A percentile compares a stretch with the other conserved stretches of the same genome.
phyloP scores from a whole-genome alignment of 23 tunicate genomes.

The Pegea sp. region DNA sequence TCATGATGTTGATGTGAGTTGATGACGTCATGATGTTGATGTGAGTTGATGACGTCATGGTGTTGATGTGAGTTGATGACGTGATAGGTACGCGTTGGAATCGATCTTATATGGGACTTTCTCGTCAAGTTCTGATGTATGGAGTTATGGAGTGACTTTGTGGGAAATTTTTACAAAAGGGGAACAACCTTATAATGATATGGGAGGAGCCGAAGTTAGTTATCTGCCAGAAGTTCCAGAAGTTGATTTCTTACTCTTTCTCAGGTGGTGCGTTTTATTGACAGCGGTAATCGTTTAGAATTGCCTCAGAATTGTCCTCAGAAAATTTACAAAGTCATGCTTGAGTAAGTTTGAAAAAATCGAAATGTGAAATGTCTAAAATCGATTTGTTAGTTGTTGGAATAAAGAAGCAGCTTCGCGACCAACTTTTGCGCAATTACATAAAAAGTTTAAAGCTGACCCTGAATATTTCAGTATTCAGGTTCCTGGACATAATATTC shows the following conservation, averaged over 20 bases:
- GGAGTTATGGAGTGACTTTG: conserved; percentile 96
- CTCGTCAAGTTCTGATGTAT: conserved; percentile 97
- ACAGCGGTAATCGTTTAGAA: conserved; percentile 55
- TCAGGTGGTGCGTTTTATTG: conserved; percentile 82
- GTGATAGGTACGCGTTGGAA: conserved; percentile 91
- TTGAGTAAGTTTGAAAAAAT: conserved; percentile 25
- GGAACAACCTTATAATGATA: conserved; percentile 88
- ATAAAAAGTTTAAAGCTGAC: conserved; percentile 53
- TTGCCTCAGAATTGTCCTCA: conserved; percentile 91
- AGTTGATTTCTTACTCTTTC: neutral
- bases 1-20: neutral
- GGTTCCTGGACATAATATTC: conserved; percentile 86
- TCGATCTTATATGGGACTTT: conserved; percentile 96
- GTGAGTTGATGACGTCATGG: neutral
- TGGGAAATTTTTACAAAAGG: conserved; percentile 98
- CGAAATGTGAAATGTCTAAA: too few species aligned
- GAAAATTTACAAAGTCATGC: conserved; percentile 70
- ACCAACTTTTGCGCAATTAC: conserved; percentile 81
- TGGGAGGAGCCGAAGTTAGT: conserved; percentile 80
- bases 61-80: neutral
- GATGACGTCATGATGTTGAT: too few species aligned
- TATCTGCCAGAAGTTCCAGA: neutral
- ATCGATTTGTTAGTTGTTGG: conserved; percentile 52
- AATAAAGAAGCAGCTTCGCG: conserved; percentile 41
- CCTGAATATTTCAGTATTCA: conserved; percentile 93